Conservation (phyloP, 2,113 vertebrate genomes). For the Epinephelus moara region DNA sequence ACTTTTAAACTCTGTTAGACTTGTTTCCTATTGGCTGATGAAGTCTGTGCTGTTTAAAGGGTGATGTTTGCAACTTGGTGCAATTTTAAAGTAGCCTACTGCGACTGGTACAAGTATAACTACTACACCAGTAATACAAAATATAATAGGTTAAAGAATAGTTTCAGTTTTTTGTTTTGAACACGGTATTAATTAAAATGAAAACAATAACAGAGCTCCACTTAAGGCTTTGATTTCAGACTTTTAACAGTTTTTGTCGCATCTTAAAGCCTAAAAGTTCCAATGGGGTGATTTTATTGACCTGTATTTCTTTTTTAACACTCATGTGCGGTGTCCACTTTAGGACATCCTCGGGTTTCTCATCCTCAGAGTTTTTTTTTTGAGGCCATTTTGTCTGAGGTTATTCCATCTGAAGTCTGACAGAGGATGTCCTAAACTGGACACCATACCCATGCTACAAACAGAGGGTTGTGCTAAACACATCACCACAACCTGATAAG, state of each 20-base stretch:
- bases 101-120: background rate
- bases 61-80: background rate
- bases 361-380: too few relatives aligned
- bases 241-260: background rate
- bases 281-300: background rate
- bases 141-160: background rate
- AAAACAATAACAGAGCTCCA: background rate
- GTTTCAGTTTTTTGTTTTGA: background rate
- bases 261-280: background rate
- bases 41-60: constrained; percentile 13
- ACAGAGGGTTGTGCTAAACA: background rate
- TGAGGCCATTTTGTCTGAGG: too few relatives aligned
- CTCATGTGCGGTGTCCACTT: too few relatives aligned
- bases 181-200: background rate
- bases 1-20: constrained; percentile 65
- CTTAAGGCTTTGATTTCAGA: background rate
- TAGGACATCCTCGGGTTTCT: too few relatives aligned
- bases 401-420: too few relatives aligned
- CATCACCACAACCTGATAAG: background rate
- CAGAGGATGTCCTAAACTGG: too few relatives aligned
- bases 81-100: background rate
- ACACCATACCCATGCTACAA: background rate
- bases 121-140: background rate
- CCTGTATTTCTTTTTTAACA: background rate
- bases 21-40: constrained; percentile 61